phyloP scores from a whole-genome alignment of 1,140 invertebrate genomes.

The Drosophila tani region DNA sequence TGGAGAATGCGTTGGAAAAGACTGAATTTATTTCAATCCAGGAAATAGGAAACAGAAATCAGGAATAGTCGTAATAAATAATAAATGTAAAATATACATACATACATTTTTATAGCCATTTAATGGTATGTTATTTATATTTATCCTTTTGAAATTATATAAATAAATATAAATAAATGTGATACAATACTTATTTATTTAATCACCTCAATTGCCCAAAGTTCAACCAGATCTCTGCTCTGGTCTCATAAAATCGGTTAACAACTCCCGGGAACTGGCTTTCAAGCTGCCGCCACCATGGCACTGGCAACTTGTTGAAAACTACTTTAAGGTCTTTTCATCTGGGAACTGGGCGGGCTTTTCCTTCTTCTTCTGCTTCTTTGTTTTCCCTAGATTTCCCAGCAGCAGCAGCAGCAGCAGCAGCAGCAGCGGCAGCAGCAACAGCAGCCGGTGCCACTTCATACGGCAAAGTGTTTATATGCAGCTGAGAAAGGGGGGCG shows the following conservation, averaged over 20 bases:
- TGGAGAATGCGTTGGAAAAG: no score
- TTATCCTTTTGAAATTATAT: no score
- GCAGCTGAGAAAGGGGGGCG: slow-evolving; percentile 23
- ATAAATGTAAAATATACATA: not conserved
- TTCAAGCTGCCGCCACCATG: slow-evolving; percentile 2
- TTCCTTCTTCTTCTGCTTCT: not conserved
- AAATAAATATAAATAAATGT: no score
- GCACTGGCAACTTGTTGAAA: slow-evolving; percentile 42
- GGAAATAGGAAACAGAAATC: no score
- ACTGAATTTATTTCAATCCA: not conserved
- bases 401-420: slow-evolving; percentile 2
- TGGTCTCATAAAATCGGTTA: slow-evolving; percentile 20
- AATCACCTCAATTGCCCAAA: not conserved
- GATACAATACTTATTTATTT: no score
- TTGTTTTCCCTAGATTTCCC: slow-evolving; percentile 28
- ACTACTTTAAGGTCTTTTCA: slow-evolving; percentile 31
- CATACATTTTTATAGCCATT: not conserved
- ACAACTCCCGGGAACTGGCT: slow-evolving; percentile 15
- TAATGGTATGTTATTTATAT: no score
- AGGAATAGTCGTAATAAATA: no score
- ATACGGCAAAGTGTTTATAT: slow-evolving; percentile 43
- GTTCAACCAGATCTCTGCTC: slow-evolving; percentile 16
- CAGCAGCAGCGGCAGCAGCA: slow-evolving; percentile 15
- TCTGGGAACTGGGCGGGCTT: not conserved
- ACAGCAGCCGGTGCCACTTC: slow-evolving; percentile 47